These are phyloP conservation scores for Scaptomyza graminum DNA, from an alignment of 1,140 invertebrate species.

Conservation along the genomic window DNA sequence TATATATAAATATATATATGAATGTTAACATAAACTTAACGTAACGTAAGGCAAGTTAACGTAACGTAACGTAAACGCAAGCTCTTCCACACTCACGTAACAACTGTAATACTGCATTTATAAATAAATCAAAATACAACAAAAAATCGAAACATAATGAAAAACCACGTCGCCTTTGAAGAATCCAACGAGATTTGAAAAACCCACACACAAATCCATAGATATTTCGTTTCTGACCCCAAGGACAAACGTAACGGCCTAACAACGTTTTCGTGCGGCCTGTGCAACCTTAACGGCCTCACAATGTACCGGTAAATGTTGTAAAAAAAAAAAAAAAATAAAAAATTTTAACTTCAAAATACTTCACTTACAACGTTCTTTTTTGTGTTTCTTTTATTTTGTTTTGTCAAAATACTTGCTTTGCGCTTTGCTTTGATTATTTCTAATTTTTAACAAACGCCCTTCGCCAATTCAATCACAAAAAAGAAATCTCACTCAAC, in stretches of 20 bases:
- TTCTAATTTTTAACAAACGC: neutral
- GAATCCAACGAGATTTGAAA: conserved; percentile 22
- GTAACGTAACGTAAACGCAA: conserved; percentile 23
- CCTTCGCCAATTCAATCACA: neutral
- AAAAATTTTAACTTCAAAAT: conserved; percentile 10
- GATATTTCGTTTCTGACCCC: conserved; percentile 19
- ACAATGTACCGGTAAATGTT: conserved; percentile 81
- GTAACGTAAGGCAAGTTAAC: conserved; percentile 27
- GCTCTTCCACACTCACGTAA: conserved; percentile 35
- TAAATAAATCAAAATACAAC: neutral
- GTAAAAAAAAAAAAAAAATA: conserved; percentile 14
- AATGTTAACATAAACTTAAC: conserved; percentile 25
- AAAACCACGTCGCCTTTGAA: conserved; percentile 10
- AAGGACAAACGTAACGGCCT: conserved; percentile 69
- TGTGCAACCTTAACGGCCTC: conserved; percentile 78
- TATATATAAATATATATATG: conserved; percentile 6
- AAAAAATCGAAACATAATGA: conserved; percentile 25
- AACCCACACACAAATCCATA: neutral
- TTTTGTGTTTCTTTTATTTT: neutral
- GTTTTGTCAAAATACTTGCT: conserved; percentile 14
- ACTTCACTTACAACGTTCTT: conserved; percentile 13
- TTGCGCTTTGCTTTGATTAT: neutral
- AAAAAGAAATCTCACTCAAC: neutral
- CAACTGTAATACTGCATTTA: conserved; percentile 47
- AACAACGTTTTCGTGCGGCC: conserved; percentile 79